Base-by-base conservation (phyloP, 2,888 invertebrate genomes). In the Apamea sordens region DNA sequence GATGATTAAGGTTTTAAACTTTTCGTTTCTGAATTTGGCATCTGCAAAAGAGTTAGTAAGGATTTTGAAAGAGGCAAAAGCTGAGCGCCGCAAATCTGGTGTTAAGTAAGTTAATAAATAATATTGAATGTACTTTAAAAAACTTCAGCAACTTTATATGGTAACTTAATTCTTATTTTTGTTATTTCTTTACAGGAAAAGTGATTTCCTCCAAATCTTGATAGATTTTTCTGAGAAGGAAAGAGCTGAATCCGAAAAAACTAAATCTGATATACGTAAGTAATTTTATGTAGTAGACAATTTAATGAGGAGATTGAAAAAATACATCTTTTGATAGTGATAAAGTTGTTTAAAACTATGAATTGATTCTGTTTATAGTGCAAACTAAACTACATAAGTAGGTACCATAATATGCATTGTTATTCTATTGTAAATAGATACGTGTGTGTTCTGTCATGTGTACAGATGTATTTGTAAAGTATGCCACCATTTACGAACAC, bases 121-220 rank as follows among this genome's bases (percentile, higher is more conserved):
- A 64, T 70, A 64, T 68, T 79, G 0, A 5, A 32, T 44, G 7
- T 18, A 75, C 6, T 50, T 50, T 2, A 15, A n/a, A n/a, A 53
- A 50, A 3, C 10, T 28, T 69, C 11, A 73, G 4, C 2, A 70
- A 15, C 18, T 3, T 41, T 53, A 32, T 32, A 32, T 15, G 6
- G 10, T 53, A 24, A 53, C 28, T 72, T n/a, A 36, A 53, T 28
- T 53, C 10, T 28, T 80, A 73, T 71, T 32, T 67, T 72, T 84
- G 79, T 73, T 73, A 18, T 70, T 5, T 79, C 0, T 83, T 95
- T 93, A 41, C 91, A 97, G 96, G 76, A 92, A 95, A 82, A 95
- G 92, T 80, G 97, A 97, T 84, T 97, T 97, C 73, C 90, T 97
- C 47, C 97, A 97, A 91, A 90, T 97, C 47, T 91, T 97, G 61